Conservation (phyloP, 1,140 invertebrate species). For the Mercenaria mercenaria region DNA sequence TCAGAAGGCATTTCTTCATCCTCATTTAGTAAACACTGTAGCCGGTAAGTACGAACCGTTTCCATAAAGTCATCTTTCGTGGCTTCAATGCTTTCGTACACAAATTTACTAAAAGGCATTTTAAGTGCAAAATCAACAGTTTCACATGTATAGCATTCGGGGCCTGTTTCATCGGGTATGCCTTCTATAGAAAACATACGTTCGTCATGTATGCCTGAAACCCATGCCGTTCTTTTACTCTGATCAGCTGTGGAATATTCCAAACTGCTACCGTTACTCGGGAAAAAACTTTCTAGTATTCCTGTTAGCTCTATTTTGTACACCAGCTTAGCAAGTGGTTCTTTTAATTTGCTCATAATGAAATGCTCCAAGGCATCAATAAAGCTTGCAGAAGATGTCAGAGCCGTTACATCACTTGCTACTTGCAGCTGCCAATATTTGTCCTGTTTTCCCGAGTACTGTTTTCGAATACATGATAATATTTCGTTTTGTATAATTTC, state of each 20-base stretch:
- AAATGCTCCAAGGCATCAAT: slow-evolving; percentile 39
- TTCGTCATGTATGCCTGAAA: background rate
- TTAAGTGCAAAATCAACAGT: background rate
- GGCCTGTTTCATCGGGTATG: slow-evolving; percentile 15
- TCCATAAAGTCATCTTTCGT: slow-evolving; percentile 31
- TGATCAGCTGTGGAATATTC: background rate
- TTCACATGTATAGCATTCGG: slow-evolving; percentile 37
- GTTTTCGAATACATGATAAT: background rate
- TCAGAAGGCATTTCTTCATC: slow-evolving; percentile 23
- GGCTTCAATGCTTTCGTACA: slow-evolving; percentile 16
- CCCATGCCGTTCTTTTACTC: slow-evolving; percentile 1
- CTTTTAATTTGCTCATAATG: background rate
- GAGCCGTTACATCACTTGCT: slow-evolving; percentile 5
- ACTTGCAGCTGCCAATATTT: slow-evolving; percentile 45
- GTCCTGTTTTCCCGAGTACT: background rate
- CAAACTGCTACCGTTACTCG: background rate
- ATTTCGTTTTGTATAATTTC: slow-evolving; percentile 63
- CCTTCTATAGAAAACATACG: slow-evolving; percentile 7
- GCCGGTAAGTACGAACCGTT: background rate
- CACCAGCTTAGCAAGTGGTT: slow-evolving; percentile 32
- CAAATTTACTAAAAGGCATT: slow-evolving; percentile 36
- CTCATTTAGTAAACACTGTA: background rate
- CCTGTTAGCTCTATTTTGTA: slow-evolving; percentile 25
- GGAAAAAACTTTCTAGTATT: slow-evolving; percentile 47
- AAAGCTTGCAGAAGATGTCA: slow-evolving; percentile 20